Base-by-base conservation (phyloP, 2,888 invertebrate genomes). In the Priocnemis perturbator region DNA sequence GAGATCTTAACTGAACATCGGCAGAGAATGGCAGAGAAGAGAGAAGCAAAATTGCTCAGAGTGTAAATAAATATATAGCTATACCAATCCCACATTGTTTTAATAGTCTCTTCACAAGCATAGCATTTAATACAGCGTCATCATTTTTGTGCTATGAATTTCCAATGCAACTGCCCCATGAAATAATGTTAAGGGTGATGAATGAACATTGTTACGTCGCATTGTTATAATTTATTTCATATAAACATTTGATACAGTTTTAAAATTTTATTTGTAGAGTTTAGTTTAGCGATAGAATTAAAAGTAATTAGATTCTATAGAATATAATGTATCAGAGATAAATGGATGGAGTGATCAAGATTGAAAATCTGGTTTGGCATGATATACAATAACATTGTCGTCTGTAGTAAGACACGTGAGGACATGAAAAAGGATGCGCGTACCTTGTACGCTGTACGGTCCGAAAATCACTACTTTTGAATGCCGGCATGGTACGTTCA, bases 21-120 rank as follows among this genome's bases (percentile, higher is more conserved):
- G 84, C 93, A 93, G 83, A 92, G 93, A 81, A 87, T 98, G 63
- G 94, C 95, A 90, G 97, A 96, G 87, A 93, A 93, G 86, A 94
- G 94, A 87, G 96, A 97, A 90, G 95, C 97, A 0, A 98, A 97
- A 91, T 93, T 98, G 94, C 92, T 98, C 82, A 92, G 98, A 90
- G 95, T 95, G 68, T 93, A 90, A 71, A 93, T 90, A 86, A 77
- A 45, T 56, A 0, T 44, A 48, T 44, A 17, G 14, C 3, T 50
- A 50, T 50, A 37, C 7, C 7, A 11, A 37, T 37, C 1, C 7
- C 37, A 37, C 37, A 1, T 37, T 5, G 37, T 37, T 37, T 37
- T 37, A 37, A 11, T 37, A 37, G 11, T 37, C 11, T 37, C 11
- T 37, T 37, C 11, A 37, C 7, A 37, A 37, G 7, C 11, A 37